phyloP scores from a whole-genome alignment of 1,140 invertebrate genomes.

The Hycleus phaleratus region DNA sequence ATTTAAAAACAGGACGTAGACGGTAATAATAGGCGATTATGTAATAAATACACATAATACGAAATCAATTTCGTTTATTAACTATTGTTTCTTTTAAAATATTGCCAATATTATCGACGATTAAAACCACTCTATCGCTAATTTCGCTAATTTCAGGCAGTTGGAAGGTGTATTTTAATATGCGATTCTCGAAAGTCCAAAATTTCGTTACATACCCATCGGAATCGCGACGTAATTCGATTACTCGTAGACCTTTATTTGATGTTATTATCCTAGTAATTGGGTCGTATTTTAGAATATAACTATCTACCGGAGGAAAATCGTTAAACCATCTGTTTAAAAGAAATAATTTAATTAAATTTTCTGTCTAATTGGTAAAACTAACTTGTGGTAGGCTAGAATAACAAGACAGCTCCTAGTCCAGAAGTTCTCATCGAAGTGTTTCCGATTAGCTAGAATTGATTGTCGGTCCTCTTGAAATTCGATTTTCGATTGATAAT shows the following conservation, averaged over 20 bases:
- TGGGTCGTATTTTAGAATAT: conserved; percentile 47
- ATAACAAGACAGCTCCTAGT: conserved; percentile 59
- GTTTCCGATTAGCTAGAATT: conserved; percentile 42
- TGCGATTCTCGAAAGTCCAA: conserved; percentile 54
- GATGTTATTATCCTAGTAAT: conserved; percentile 54
- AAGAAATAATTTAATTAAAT: background rate
- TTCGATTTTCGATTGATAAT: conserved; percentile 19
- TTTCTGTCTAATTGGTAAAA: background rate
- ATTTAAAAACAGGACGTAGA: conserved; percentile 13
- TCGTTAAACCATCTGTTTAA: conserved; percentile 47
- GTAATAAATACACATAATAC: conserved; percentile 2
- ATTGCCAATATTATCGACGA: conserved; percentile 50
- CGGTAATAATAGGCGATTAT: conserved; percentile 8
- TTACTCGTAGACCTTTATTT: conserved; percentile 55
- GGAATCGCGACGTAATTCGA: conserved; percentile 58
- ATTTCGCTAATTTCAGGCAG: conserved; percentile 43
- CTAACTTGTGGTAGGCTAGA: conserved; percentile 55
- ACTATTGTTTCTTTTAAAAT: conserved; percentile 42
- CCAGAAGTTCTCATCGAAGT: conserved; percentile 48
- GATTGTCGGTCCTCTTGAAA: conserved; percentile 33
- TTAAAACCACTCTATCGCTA: conserved; percentile 45
- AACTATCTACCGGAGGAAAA: conserved; percentile 45
- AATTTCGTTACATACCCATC: conserved; percentile 55
- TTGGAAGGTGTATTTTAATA: conserved; percentile 50
- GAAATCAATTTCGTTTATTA: background rate